phyloP scores from a whole-genome alignment of 2,797 vertebrate genomes.

The Cuculus canorus region DNA sequence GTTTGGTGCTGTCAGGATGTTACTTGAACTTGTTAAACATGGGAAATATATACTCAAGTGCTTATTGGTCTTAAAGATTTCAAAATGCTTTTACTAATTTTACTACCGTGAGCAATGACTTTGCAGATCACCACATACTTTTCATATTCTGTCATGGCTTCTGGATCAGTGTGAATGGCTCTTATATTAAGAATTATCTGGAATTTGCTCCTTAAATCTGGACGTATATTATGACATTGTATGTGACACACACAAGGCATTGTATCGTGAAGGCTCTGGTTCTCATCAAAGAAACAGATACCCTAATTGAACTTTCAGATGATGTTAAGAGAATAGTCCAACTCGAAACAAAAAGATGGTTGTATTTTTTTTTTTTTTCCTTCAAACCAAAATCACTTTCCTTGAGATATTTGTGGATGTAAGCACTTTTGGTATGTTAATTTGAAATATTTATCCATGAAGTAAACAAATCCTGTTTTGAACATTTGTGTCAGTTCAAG shows the following conservation, averaged over 20 bases:
- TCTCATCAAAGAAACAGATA: conserved; percentile 61
- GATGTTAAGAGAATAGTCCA: background rate
- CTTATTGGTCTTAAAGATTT: background rate
- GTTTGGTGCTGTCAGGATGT: background rate
- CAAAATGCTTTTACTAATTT: background rate
- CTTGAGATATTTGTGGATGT: background rate
- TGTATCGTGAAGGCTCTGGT: conserved; percentile 50
- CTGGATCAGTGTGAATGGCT: conserved; percentile 49
- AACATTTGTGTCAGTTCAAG: background rate
- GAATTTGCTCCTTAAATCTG: conserved; percentile 35
- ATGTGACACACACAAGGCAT: conserved; percentile 39
- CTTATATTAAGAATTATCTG: conserved; percentile 55
- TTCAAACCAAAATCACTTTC: conserved; percentile 48
- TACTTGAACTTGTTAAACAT: background rate
- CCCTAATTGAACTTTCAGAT: conserved; percentile 45
- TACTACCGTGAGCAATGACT: background rate
- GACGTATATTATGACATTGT: conserved; percentile 22
- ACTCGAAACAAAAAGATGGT: conserved; percentile 1
- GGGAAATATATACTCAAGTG: background rate
- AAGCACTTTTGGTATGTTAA: background rate
- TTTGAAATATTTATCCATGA: conserved; percentile 33
- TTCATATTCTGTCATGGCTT: conserved; percentile 22
- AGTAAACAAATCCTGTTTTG: conserved; percentile 29
- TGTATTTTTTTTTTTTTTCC: background rate
- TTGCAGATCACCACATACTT: background rate